Conservation (phyloP, 2,797 vertebrate genomes). For the Xerus rutilus region DNA sequence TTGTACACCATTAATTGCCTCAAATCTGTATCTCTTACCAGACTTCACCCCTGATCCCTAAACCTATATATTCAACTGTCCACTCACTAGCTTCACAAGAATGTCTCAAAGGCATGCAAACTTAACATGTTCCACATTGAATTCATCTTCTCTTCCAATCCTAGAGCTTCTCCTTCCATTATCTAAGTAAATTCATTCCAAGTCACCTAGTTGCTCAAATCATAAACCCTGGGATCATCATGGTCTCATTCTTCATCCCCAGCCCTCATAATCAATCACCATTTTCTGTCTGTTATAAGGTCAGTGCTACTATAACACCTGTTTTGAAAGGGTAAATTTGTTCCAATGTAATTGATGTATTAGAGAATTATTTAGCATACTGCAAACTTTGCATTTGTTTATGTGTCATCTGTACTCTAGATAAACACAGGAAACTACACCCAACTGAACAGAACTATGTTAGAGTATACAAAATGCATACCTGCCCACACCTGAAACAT, state of each 20-base stretch:
- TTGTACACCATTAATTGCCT: neutral
- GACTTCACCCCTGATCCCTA: neutral
- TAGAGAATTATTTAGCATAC: neutral
- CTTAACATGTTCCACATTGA: neutral
- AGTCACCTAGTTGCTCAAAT: slow-evolving; percentile 3
- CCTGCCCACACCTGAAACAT: neutral
- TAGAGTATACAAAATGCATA: neutral
- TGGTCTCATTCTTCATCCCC: neutral
- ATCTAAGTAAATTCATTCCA: slow-evolving; percentile 9
- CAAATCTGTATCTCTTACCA: slow-evolving; percentile 4
- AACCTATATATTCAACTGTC: neutral
- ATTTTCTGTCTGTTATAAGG: neutral
- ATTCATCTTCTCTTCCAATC: neutral
- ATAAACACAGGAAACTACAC: neutral
- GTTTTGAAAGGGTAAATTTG: slow-evolving; percentile 10
- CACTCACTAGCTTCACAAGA: slow-evolving; percentile 21
- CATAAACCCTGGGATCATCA: neutral
- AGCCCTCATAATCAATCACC: neutral
- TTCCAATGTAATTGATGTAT: neutral
- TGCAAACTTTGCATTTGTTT: slow-evolving; percentile 31
- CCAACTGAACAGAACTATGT: neutral
- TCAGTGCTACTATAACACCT: neutral
- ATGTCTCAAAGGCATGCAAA: slow-evolving; percentile 5
- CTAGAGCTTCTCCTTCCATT: slow-evolving; percentile 10
- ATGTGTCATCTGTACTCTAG: slow-evolving; percentile 27